These are phyloP conservation scores for Leptinotarsa undecemlineata DNA, from an alignment of 1,140 invertebrate genomes.

Conservation along the genomic window DNA sequence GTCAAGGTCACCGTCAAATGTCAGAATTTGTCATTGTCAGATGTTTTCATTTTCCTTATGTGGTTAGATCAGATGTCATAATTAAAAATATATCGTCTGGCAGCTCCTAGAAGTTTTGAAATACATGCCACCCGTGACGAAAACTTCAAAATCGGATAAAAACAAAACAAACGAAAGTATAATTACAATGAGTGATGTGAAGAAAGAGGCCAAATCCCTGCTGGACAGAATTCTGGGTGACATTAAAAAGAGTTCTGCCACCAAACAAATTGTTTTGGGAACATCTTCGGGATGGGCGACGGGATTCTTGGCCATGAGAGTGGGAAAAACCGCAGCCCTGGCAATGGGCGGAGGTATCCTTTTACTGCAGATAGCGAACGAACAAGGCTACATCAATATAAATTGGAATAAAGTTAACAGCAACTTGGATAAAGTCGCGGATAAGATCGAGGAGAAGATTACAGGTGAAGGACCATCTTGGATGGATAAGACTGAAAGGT, in stretches of 20 bases:
- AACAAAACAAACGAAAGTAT: constrained; percentile 15
- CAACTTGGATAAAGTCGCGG: constrained; percentile 78
- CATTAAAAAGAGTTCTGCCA: constrained; percentile 79
- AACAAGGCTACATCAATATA: constrained; percentile 89
- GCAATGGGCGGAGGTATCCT: constrained; percentile 87
- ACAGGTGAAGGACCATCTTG: constrained; percentile 70
- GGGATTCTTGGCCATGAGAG: constrained; percentile 87
- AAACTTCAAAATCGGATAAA: constrained; percentile 12
- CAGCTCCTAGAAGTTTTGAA: too few species aligned
- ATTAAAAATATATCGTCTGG: too few species aligned
- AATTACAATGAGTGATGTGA: constrained; percentile 37
- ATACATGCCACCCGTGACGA: background rate
- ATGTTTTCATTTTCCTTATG: too few species aligned
- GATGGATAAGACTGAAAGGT: constrained; percentile 67
- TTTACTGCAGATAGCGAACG: constrained; percentile 84
- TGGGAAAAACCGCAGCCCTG: constrained; percentile 87
- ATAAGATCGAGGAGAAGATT: constrained; percentile 79
- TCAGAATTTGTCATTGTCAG: too few species aligned
- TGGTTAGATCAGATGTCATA: too few species aligned
- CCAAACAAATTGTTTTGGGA: constrained; percentile 86
- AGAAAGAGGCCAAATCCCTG: constrained; percentile 45
- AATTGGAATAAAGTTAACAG: constrained; percentile 87
- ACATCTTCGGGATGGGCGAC: constrained; percentile 87
- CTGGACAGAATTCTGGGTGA: constrained; percentile 76
- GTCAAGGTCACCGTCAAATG: too few species aligned